Conservation (phyloP, 1,140 invertebrate species). For the Caerostris extrusa region DNA sequence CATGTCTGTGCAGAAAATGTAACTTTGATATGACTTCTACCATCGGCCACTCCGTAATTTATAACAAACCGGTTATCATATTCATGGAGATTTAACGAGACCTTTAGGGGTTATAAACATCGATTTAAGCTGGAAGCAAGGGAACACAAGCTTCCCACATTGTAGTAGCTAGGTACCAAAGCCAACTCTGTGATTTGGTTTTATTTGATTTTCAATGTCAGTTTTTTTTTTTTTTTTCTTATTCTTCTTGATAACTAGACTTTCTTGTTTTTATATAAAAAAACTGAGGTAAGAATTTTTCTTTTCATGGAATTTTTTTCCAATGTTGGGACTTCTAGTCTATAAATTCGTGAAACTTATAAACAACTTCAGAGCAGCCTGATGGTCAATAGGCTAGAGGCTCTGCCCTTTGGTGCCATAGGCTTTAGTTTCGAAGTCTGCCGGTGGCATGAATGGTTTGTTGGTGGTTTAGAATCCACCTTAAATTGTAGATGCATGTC, state of each 20-base stretch:
- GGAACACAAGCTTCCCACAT: slow-evolving; percentile 21
- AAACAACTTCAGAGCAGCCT: too few relatives aligned
- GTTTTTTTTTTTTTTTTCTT: not conserved
- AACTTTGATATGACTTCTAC: slow-evolving; percentile 29
- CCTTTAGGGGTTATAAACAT: slow-evolving; percentile 13
- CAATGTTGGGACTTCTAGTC: too few relatives aligned
- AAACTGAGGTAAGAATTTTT: too few relatives aligned
- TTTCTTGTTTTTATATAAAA: too few relatives aligned
- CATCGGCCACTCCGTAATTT: slow-evolving; percentile 9
- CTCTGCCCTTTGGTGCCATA: too few relatives aligned
- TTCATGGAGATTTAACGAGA: slow-evolving; percentile 26
- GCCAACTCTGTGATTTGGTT: not conserved
- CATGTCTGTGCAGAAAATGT: not conserved
- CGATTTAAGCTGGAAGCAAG: not conserved
- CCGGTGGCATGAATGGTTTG: too few relatives aligned
- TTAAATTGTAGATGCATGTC: too few relatives aligned
- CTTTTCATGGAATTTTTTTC: too few relatives aligned
- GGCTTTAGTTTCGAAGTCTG: too few relatives aligned
- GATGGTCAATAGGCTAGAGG: too few relatives aligned
- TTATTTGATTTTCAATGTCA: not conserved
- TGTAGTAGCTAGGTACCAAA: not conserved
- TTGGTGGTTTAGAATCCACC: too few relatives aligned
- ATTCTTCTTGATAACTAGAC: not conserved
- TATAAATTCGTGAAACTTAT: too few relatives aligned
- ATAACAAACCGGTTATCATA: slow-evolving; percentile 46